phyloP scores from a whole-genome alignment of 2,888 invertebrate species.

The Penaeus monodon region DNA sequence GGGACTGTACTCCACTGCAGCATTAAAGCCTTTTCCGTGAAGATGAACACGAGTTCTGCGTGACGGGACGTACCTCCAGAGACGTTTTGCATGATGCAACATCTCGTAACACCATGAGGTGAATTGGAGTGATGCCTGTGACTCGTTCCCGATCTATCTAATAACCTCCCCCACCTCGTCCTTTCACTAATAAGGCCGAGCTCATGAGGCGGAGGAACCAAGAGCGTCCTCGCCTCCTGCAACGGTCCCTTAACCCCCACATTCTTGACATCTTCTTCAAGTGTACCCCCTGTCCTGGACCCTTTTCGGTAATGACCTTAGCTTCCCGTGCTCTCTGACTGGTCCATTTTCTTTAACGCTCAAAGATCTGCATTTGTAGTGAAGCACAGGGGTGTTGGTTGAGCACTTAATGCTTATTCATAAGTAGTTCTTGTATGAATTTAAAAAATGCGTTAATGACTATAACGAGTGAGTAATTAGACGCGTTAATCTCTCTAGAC shows the following conservation, averaged over 20 bases:
- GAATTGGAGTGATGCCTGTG: not conserved
- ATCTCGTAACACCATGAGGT: slow-evolving; percentile 15
- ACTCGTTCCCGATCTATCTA: not conserved
- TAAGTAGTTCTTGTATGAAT: not conserved
- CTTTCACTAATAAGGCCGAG: not conserved
- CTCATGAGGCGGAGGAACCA: not conserved
- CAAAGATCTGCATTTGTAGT: not conserved
- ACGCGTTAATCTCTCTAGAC: slow-evolving; percentile 31
- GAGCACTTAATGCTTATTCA: slow-evolving; percentile 17
- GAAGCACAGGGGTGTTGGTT: slow-evolving; percentile 18
- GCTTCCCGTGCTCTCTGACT: slow-evolving; percentile 55
- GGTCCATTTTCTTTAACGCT: slow-evolving; percentile 48
- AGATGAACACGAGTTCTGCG: no score
- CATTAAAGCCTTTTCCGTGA: no score
- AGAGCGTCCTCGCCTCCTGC: slow-evolving; percentile 4
- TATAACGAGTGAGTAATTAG: slow-evolving; percentile 40
- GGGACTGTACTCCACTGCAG: no score
- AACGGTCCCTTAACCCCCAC: slow-evolving; percentile 16
- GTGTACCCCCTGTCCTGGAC: slow-evolving; percentile 27
- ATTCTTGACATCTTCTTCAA: slow-evolving; percentile 38
- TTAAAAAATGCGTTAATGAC: slow-evolving; percentile 19
- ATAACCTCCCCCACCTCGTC: slow-evolving; percentile 5
- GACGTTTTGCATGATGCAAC: not conserved
- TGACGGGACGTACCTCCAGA: no score
- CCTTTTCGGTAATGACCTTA: slow-evolving; percentile 53